Evolutionary conservation across 2,113 vertebrate genomes (phyloP).

Genomic region (Cephalopholis sonnerati): DNA sequence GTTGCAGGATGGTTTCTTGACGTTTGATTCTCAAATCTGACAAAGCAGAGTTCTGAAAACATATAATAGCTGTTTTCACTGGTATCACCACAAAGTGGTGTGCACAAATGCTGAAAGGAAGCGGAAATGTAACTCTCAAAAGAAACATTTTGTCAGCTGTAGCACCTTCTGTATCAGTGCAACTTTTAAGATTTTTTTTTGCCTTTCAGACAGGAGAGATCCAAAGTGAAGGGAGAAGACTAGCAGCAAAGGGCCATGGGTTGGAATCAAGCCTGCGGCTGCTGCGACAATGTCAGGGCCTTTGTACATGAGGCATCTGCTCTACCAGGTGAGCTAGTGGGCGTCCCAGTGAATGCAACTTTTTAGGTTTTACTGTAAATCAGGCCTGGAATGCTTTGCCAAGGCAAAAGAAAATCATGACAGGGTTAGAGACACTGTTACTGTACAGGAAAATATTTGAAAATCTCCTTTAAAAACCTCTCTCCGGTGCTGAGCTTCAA

Average conservation of each 20-base stretch:
- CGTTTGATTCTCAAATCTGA: neutral
- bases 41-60: neutral
- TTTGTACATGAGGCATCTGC: too few relatives aligned
- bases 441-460: neutral
- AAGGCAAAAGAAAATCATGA: neutral
- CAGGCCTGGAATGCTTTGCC: neutral
- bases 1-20: neutral
- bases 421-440: neutral
- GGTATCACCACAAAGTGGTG: too few relatives aligned
- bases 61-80: neutral
- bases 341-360: too few relatives aligned
- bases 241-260: too few relatives aligned
- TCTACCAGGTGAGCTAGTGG: too few relatives aligned
- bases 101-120: neutral
- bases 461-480: neutral
- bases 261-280: too few relatives aligned
- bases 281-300: too few relatives aligned
- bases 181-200: neutral
- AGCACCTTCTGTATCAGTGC: neutral
- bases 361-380: neutral
- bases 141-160: neutral
- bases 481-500: neutral
- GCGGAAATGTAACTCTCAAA: neutral
- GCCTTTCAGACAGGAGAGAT: too few relatives aligned
- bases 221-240: too few relatives aligned